A percentile compares a stretch with the other conserved stretches of the same genome.
These are phyloP conservation scores for Eubasilissa splendida DNA, from an alignment of 2,888 invertebrate species.

Conservation along the genomic window DNA sequence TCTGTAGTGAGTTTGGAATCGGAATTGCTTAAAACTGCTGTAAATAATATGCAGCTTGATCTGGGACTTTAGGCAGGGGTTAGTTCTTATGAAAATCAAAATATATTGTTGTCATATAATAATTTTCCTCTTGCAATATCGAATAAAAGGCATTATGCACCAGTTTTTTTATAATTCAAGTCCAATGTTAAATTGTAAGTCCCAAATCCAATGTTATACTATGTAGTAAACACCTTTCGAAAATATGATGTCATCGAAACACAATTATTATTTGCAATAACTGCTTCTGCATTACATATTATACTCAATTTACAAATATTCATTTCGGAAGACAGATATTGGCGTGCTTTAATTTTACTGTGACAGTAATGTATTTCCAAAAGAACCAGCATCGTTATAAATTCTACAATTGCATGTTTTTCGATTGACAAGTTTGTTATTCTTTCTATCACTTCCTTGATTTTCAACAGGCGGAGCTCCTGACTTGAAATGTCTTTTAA, in stretches of 20 bases:
- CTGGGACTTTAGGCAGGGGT: slow-evolving; percentile 61
- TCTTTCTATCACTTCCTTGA: slow-evolving; percentile 39
- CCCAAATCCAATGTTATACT: slow-evolving; percentile 60
- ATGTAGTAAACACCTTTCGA: slow-evolving; percentile 59
- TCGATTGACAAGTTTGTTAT: slow-evolving; percentile 16
- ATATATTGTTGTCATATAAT: slow-evolving; percentile 59
- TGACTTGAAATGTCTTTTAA: background rate
- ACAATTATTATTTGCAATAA: slow-evolving; percentile 51
- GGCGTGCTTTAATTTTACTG: background rate
- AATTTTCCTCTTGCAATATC: slow-evolving; percentile 58
- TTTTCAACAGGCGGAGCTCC: slow-evolving; percentile 33
- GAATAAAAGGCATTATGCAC: slow-evolving; percentile 60
- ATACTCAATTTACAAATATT: background rate
- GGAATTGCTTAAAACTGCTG: slow-evolving; percentile 61
- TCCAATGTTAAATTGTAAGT: slow-evolving; percentile 57
- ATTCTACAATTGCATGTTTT: slow-evolving; percentile 27
- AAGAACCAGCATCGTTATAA: slow-evolving; percentile 17
- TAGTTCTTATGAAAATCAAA: slow-evolving; percentile 61
- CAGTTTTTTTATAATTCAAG: slow-evolving; percentile 59
- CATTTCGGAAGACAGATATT: background rate
- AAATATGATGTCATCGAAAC: slow-evolving; percentile 47
- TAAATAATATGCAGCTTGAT: slow-evolving; percentile 62
- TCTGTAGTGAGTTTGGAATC: slow-evolving; percentile 58
- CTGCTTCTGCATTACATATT: background rate
- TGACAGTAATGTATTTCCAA: slow-evolving; percentile 38